phyloP scores from a whole-genome alignment of 2,797 vertebrate species.

The Enteromius afrohamiltoni region DNA sequence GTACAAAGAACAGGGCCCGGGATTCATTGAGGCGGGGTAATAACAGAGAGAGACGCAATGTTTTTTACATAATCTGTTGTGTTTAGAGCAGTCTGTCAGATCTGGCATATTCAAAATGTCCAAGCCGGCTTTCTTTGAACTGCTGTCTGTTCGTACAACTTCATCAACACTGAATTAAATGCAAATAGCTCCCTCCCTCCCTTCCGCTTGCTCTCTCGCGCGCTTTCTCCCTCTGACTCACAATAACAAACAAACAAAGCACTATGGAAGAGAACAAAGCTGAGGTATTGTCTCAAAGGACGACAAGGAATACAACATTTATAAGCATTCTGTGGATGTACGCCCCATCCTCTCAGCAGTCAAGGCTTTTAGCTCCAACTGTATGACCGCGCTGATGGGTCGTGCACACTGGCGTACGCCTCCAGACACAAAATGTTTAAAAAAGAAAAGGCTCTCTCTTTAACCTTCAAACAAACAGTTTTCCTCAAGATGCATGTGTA shows the following conservation, averaged over 20 bases:
- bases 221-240: conserved; percentile 30
- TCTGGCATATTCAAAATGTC: conserved; percentile 38
- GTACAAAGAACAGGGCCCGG: conserved; percentile 12
- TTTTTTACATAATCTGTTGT: conserved; percentile 36
- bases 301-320: conserved; percentile 68
- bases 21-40: conserved; percentile 19
- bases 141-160: conserved; percentile 42
- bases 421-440: conserved; percentile 1
- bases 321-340: conserved; percentile 64
- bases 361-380: conserved; percentile 55
- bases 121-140: conserved; percentile 39
- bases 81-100: conserved; percentile 37
- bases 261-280: conserved; percentile 65
- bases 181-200: conserved; percentile 40
- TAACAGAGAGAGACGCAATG: not conserved
- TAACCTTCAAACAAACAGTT: conserved; percentile 26
- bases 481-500: conserved; percentile 7
- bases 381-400: conserved; percentile 49
- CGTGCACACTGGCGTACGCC: conserved; percentile 2
- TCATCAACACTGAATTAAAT: conserved; percentile 41
- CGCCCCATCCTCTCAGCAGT: conserved; percentile 47
- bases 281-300: conserved; percentile 67
- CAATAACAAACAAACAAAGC: conserved; percentile 64
- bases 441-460: not conserved
- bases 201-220: not conserved